Conservation (phyloP, 2,797 vertebrate species). For the Chaunax sp. region DNA sequence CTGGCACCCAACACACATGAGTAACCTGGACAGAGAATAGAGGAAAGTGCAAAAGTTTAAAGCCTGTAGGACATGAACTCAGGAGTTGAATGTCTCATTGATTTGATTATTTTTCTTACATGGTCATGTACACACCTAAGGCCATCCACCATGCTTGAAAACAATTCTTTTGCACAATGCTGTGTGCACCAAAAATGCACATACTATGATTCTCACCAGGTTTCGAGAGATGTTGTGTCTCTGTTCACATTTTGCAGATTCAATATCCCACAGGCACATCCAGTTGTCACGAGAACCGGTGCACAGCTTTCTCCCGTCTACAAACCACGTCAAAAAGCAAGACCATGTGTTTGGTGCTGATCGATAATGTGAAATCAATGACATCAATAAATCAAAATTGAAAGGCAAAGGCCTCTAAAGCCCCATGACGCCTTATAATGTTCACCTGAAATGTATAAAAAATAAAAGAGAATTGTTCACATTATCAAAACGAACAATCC, state of each 20-base stretch:
- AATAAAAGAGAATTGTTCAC: background rate
- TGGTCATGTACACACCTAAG: slow-evolving; percentile 17
- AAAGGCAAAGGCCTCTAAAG: background rate
- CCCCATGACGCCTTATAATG: background rate
- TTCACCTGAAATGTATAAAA: background rate
- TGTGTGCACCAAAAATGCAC: slow-evolving; percentile 4
- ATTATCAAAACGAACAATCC: background rate
- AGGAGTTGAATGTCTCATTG: slow-evolving; percentile 16
- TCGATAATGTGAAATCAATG: slow-evolving; percentile 3
- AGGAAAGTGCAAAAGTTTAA: slow-evolving; percentile 30
- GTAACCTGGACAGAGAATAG: slow-evolving; percentile 87
- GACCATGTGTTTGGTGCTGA: slow-evolving; percentile 2
- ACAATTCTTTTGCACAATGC: background rate
- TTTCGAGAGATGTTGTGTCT: slow-evolving; percentile 91
- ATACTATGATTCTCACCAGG: slow-evolving; percentile 83
- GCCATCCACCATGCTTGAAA: slow-evolving; percentile 2
- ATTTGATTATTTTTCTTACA: slow-evolving; percentile 33
- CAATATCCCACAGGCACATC: slow-evolving; percentile 93
- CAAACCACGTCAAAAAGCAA: slow-evolving; percentile 32
- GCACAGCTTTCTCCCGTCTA: slow-evolving; percentile 90
- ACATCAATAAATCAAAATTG: background rate
- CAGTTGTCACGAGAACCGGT: slow-evolving; percentile 95
- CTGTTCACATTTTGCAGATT: slow-evolving; percentile 87
- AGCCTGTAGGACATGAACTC: slow-evolving; percentile 17
- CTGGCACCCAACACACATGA: slow-evolving; percentile 95